A percentile compares a stretch with the other conserved stretches of the same genome.
Evolutionary conservation across 2,113 vertebrate genomes (phyloP).

Genomic region (Plectropomus leopardus): DNA sequence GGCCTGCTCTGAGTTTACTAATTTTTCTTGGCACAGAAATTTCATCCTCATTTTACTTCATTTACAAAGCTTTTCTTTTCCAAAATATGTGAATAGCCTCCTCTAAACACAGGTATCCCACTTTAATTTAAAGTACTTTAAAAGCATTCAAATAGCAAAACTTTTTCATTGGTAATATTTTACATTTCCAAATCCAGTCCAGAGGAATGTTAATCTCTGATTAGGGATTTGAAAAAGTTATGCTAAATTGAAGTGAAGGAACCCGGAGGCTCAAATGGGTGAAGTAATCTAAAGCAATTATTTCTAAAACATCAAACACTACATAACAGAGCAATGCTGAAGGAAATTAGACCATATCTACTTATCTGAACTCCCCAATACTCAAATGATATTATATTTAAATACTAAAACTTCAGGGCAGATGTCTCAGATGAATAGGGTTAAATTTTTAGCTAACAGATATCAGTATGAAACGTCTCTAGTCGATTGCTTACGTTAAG

Average conservation of each 20-base stretch:
- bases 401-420: too few relatives aligned
- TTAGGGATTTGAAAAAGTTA: slow-evolving; percentile 44
- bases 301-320: background rate
- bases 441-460: too few relatives aligned
- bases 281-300: background rate
- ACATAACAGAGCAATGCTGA: background rate
- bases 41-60: background rate
- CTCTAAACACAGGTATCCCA: too few relatives aligned
- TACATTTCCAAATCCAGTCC: slow-evolving; percentile 5
- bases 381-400: too few relatives aligned
- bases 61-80: slow-evolving; percentile 17
- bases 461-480: too few relatives aligned
- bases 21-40: slow-evolving; percentile 32
- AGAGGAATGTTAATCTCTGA: slow-evolving; percentile 55
- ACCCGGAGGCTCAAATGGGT: background rate
- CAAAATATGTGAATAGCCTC: background rate
- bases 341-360: background rate
- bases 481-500: too few relatives aligned
- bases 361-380: background rate
- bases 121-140: background rate
- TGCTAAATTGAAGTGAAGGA: background rate
- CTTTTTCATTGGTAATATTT: background rate
- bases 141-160: background rate
- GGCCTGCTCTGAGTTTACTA: slow-evolving; percentile 47
- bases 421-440: too few relatives aligned